phyloP scores from a whole-genome alignment of 2,888 invertebrate genomes.

The Phytoseiulus persimilis region DNA sequence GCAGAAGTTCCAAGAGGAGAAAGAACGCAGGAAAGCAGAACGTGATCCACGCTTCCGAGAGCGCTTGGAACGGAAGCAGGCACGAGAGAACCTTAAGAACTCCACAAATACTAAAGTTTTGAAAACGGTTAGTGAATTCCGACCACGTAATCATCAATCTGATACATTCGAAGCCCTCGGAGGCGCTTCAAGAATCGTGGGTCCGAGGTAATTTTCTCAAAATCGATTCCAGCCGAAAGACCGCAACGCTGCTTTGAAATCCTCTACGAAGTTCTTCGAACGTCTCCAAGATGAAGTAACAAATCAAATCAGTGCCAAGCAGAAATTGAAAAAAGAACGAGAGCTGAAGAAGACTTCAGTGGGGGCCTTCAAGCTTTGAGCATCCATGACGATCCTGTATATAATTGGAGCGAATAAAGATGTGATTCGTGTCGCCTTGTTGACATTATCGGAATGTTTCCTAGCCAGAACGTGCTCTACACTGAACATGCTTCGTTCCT shows the following conservation, averaged over 20 bases:
- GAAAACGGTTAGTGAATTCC: constrained; percentile 58
- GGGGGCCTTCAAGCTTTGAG: neutral
- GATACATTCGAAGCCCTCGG: neutral
- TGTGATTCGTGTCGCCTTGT: no score
- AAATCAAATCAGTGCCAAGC: constrained; percentile 53
- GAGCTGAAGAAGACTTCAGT: constrained; percentile 5
- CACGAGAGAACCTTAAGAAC: constrained; percentile 54
- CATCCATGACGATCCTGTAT: no score
- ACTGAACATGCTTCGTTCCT: no score
- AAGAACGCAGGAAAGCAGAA: constrained; percentile 49
- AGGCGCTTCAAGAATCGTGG: neutral
- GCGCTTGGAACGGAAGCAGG: constrained; percentile 48
- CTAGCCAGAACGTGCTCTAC: no score
- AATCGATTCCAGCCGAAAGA: constrained; percentile 46
- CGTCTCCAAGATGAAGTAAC: constrained; percentile 70
- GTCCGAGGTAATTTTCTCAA: no score
- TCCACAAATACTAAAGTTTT: constrained; percentile 57
- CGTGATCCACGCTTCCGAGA: constrained; percentile 50
- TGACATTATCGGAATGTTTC: no score
- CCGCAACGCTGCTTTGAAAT: constrained; percentile 57
- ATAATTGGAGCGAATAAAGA: no score
- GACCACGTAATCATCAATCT: constrained; percentile 49
- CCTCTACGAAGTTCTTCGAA: constrained; percentile 75
- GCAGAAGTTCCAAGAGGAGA: constrained; percentile 51
- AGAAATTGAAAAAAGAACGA: constrained; percentile 48